Conservation (phyloP, 1,140 invertebrate species). For the Belonocnema kinseyi region DNA sequence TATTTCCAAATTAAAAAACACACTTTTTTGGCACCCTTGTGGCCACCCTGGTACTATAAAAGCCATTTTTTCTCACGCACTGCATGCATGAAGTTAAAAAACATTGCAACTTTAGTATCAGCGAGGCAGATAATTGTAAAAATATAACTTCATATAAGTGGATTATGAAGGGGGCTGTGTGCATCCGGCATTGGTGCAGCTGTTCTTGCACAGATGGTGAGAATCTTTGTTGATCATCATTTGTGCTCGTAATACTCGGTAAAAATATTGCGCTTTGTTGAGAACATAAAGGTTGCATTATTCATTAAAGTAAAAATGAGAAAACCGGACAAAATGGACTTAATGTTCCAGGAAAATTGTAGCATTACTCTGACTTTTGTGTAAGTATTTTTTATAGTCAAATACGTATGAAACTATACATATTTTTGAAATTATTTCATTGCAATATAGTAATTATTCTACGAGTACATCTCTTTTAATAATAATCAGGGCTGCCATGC, state of each 20-base stretch:
- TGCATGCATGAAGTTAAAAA: neutral
- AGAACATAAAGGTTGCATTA: constrained; percentile 16
- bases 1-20: too few relatives aligned
- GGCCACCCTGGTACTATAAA: too few relatives aligned
- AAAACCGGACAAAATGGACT: neutral
- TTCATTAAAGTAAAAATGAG: neutral
- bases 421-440: too few relatives aligned
- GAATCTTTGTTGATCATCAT: constrained; percentile 48
- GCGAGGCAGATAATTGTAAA: constrained; percentile 48
- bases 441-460: too few relatives aligned
- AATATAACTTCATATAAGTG: constrained; percentile 47
- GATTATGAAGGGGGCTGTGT: constrained; percentile 43
- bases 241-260: constrained; percentile 39
- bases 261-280: constrained; percentile 29
- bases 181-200: constrained; percentile 54
- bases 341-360: neutral
- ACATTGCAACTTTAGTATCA: neutral
- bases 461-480: too few relatives aligned
- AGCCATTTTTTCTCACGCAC: too few relatives aligned
- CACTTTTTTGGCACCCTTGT: too few relatives aligned
- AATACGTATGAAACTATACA: too few relatives aligned
- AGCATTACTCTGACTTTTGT: too few relatives aligned
- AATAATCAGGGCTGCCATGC: too few relatives aligned
- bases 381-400: too few relatives aligned
- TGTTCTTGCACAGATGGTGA: constrained; percentile 57